Evolutionary conservation across 1,140 invertebrate species (phyloP), one percentile per base, ranked within the genome.

Genomic region (Pemphigus obesinymphae): DNA sequence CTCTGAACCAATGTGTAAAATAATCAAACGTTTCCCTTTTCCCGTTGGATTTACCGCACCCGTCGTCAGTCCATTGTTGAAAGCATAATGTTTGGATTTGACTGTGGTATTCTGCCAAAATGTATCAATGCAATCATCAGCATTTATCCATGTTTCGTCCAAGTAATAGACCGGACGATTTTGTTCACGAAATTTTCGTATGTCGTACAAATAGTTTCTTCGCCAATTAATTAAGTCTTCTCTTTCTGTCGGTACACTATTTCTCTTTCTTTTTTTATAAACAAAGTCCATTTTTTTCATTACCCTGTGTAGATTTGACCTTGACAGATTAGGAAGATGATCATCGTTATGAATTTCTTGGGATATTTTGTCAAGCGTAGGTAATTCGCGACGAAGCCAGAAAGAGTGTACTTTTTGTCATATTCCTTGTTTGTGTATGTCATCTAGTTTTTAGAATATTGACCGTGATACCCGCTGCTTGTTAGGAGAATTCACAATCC

Each of bases 191-290:
- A 66, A 82, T 17, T 63, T 58, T 15, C 58, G 34, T 0, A 68
- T 82, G 11, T 63, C 43, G 37, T 61, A 63, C n/a, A 68, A 40
- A 66, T 66, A 82, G 10, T 68, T 48, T 0, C 61, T 26, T 2
- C 61, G 61, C 78, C 78, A 82, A 48, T 37, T 34, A 58, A 68
- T 82, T 8, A 82, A 63, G 20, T 82, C 61, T 20, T 82, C 61
- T 13, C 78, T 43, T 15, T 82, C 78, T n/a, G 61, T 63, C 48
- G 68, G 48, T 0, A 68, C 63, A 68, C 63, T 68, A 34, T 34
- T 40, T 34, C 63, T 68, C n/a, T n/a, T n/a, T n/a, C n/a, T n/a
- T n/a, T n/a, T n/a, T n/a, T n/a, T n/a, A n/a, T n/a, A n/a, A n/a
- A 40, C 40, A 40, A 40, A 34, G 17, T 68, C 10, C 31, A 40